Percentiles rank a stretch among this genome's conserved stretches.
phyloP scores from a whole-genome alignment of 2,113 vertebrate genomes.

The Siniperca chuatsi region DNA sequence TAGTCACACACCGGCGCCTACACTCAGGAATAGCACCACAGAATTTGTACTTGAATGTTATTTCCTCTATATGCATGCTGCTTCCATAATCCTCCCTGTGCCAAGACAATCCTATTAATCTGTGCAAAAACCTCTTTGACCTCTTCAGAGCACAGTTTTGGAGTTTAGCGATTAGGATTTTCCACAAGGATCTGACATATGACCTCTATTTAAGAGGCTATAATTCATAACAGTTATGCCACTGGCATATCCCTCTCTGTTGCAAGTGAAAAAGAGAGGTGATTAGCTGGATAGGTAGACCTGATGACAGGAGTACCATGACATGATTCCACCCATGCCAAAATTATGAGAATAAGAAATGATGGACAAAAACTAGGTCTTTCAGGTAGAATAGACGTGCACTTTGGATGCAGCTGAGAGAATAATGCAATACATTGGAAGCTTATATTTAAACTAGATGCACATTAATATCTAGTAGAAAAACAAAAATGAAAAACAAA shows the following conservation, averaged over 20 bases:
- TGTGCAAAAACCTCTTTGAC: constrained; percentile 33
- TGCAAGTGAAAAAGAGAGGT: constrained; percentile 8
- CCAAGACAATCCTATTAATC: constrained; percentile 44
- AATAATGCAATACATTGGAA: background rate
- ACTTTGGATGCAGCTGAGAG: background rate
- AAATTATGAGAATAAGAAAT: background rate
- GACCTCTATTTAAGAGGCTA: constrained; percentile 36
- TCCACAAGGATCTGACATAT: constrained; percentile 35
- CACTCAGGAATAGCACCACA: background rate
- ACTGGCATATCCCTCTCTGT: constrained; percentile 9
- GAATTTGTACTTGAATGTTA: constrained; percentile 7
- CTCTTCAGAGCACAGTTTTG: constrained; percentile 16
- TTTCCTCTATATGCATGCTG: constrained; percentile 29
- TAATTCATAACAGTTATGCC: constrained; percentile 12
- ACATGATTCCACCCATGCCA: background rate
- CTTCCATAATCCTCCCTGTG: constrained; percentile 40
- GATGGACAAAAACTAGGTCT: background rate
- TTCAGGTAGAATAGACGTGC: background rate
- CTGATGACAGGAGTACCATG: background rate
- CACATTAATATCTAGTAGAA: background rate
- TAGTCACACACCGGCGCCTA: background rate
- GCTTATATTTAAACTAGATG: background rate
- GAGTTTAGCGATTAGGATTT: constrained; percentile 5
- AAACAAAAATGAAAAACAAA: background rate
- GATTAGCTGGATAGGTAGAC: background rate